Conservation (phyloP, 1,140 invertebrate genomes). For the Schmidtea mediterranea region DNA sequence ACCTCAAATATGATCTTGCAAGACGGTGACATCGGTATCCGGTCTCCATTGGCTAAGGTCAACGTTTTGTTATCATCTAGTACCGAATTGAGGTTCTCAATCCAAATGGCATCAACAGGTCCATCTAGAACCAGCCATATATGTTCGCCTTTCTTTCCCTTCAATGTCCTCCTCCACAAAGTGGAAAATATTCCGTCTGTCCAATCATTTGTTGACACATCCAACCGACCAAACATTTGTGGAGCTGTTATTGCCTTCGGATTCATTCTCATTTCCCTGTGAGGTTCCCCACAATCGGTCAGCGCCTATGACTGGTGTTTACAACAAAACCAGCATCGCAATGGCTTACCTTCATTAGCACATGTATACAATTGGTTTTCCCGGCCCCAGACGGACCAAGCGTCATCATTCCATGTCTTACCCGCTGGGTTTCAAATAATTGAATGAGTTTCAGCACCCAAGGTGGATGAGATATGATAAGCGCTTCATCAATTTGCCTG, state of each 20-base stretch:
- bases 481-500: conserved; percentile 23
- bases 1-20: conserved; percentile 81
- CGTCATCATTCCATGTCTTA: conserved; percentile 82
- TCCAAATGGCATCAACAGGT: conserved; percentile 29
- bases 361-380: conserved; percentile 73
- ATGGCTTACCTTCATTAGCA: conserved; percentile 48
- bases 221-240: conserved; percentile 81
- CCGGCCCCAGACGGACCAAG: conserved; percentile 67
- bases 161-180: conserved; percentile 70
- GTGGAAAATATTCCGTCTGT: conserved; percentile 89
- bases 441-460: conserved; percentile 83
- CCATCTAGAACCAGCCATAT: conserved; percentile 27
- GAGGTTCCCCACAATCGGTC: conserved; percentile 38
- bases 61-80: conserved; percentile 36
- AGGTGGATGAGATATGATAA: conserved; percentile 60
- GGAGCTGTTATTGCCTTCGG: conserved; percentile 81
- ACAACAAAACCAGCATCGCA: too few relatives aligned
- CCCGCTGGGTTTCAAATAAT: conserved; percentile 74
- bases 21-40: conserved; percentile 63
- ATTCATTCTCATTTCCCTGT: conserved; percentile 75
- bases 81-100: conserved; percentile 29
- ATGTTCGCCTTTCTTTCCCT: conserved; percentile 28
- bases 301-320: too few relatives aligned
- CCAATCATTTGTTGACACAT: conserved; percentile 90
- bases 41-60: conserved; percentile 73